Evolutionary conservation across 2,113 vertebrate species (phyloP).

Genomic region (Beaufortia kweichowensis): DNA sequence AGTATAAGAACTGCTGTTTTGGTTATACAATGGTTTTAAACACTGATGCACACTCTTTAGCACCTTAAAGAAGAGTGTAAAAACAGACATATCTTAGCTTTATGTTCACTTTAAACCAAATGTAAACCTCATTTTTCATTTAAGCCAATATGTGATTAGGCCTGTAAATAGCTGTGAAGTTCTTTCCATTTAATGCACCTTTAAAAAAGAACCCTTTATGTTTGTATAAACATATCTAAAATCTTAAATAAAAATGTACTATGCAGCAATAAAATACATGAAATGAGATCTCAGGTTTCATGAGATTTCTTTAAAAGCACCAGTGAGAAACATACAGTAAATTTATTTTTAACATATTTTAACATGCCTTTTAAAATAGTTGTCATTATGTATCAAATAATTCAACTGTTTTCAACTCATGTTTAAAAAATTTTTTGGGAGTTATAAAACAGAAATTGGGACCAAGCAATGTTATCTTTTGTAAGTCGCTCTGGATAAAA

Average conservation of each 20-base stretch:
- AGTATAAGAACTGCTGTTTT: slow-evolving; percentile 47
- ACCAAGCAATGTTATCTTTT: slow-evolving; percentile 31
- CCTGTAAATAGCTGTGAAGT: neutral
- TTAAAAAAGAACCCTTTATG: slow-evolving; percentile 1
- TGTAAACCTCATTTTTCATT: slow-evolving; percentile 2
- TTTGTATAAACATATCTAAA: slow-evolving; percentile 17
- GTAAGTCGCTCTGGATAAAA: too few species aligned
- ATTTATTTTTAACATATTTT: slow-evolving; percentile 47
- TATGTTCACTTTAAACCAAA: slow-evolving; percentile 44
- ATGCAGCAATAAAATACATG: slow-evolving; percentile 35
- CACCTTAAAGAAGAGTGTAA: slow-evolving; percentile 62
- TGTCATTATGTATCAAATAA: slow-evolving; percentile 56
- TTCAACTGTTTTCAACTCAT: slow-evolving; percentile 51
- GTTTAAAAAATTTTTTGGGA: slow-evolving; percentile 54
- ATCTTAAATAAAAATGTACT: slow-evolving; percentile 45
- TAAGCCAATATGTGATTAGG: slow-evolving; percentile 10
- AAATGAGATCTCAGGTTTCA: slow-evolving; percentile 33
- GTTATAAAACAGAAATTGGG: slow-evolving; percentile 48
- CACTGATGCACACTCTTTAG: slow-evolving; percentile 61
- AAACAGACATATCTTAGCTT: slow-evolving; percentile 53
- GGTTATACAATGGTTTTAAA: slow-evolving; percentile 54
- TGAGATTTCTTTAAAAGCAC: slow-evolving; percentile 67
- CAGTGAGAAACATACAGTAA: slow-evolving; percentile 66
- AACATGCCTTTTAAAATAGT: slow-evolving; percentile 53
- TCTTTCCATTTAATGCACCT: slow-evolving; percentile 11